These are phyloP conservation scores for Sebastes baramenuke DNA, from an alignment of 2,797 vertebrate species.

Conservation along the genomic window DNA sequence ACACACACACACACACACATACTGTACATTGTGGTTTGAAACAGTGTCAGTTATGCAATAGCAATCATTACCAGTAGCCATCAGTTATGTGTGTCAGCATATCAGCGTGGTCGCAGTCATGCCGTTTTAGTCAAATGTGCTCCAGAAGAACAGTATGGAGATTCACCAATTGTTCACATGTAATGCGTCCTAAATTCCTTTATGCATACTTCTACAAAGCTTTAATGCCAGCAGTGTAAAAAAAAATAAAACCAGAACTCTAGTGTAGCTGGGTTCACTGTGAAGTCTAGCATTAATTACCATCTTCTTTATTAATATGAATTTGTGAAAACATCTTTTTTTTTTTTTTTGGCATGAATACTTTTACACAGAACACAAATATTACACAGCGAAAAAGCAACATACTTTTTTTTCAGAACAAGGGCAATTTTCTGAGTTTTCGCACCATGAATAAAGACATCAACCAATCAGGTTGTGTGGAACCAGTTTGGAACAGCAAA, in stretches of 20 bases:
- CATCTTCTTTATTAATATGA: not conserved
- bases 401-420: no score
- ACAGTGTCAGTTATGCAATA: conserved; percentile 44
- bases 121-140: conserved; percentile 33
- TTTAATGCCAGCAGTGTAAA: not conserved
- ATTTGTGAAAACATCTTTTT: not conserved
- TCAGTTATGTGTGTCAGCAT: conserved; percentile 29
- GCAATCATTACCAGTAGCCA: conserved; percentile 27
- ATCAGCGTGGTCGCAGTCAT: not conserved
- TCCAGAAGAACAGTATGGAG: not conserved
- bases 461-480: no score
- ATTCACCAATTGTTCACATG: conserved; percentile 21
- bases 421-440: no score
- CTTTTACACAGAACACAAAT: no score
- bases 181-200: not conserved
- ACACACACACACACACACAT: not conserved
- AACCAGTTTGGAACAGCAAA: no score
- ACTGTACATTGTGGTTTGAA: not conserved
- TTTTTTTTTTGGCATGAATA: no score
- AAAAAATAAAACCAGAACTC: not conserved
- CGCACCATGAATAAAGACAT: no score
- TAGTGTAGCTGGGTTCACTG: not conserved
- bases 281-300: not conserved
- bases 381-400: no score
- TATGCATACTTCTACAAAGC: not conserved